Evolutionary conservation across 92 coral and sea anemone species (phyloP), one percentile per base, ranked within the genome.

Genomic region (Zoanthus gigantus): DNA sequence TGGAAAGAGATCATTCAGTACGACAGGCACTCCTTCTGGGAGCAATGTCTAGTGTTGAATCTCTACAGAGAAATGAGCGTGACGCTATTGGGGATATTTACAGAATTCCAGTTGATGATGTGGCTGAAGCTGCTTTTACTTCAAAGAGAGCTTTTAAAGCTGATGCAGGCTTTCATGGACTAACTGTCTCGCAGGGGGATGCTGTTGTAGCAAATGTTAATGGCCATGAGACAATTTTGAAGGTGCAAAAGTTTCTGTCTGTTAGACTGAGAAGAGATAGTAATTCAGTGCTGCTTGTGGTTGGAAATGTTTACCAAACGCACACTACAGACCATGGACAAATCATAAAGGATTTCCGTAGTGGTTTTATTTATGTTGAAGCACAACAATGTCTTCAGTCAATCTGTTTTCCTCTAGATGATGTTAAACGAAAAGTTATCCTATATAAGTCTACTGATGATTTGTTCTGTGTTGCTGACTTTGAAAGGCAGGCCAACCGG

Each of bases 381-480:
- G 18, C 71, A 60, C 88, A 65, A 61, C 86, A 90, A 17, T 44
- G 30, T 92, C 88, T 86, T 89, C 88, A 89, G 34, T 72, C 74
- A 54, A 79, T 81, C 28, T 85, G 79, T 78, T 86, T 92, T 84
- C n/a, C 45, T 74, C 69, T 87, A 78, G 89, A 92, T 23, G 47
- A 67, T 76, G 86, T 92, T 29, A 79, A 92, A 66, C 79, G 94
- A 74, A 92, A 92, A 63, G 90, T 88, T 2, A 30, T 74, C 69
- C 89, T 92, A 34, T 79, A 92, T 82, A 53, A 13, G 65, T 74
- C 76, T 86, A 77, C 82, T 14, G 57, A 80, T 16, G 52, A 77
- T 30, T 56, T 77, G 47, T 87, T 78, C 84, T 88, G 92, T 88
- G 94, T 92, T 30, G 92, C 82, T 56, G 94, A 92, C 57, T 92